Evolutionary conservation across 92 coral and sea anemone species (phyloP).

Genomic region (Virgularia gustaviana): DNA sequence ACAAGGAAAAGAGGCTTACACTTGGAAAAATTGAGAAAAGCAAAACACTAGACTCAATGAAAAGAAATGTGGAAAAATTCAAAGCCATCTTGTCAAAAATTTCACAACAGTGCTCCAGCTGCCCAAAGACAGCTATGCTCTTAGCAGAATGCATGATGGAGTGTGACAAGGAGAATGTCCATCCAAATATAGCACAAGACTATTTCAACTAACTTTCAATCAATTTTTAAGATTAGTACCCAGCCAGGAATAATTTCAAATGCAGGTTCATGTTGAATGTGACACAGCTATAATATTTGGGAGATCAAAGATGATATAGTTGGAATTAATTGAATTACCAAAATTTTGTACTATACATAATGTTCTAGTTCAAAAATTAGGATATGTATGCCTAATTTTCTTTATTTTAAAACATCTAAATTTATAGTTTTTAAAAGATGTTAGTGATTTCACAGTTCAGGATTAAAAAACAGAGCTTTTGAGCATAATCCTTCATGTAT

Average conservation of each 20-base stretch:
- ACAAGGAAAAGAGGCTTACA: constrained; percentile 61
- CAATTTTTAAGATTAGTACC: no score
- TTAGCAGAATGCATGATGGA: constrained; percentile 5
- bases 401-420: no score
- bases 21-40: constrained; percentile 61
- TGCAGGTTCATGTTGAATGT: no score
- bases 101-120: constrained; percentile 20
- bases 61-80: constrained; percentile 58
- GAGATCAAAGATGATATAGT: no score
- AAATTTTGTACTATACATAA: no score
- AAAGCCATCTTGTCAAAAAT: constrained; percentile 47
- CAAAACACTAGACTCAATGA: constrained; percentile 35
- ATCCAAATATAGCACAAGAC: not conserved
- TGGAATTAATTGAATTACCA: constrained; percentile 5
- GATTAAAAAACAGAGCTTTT: constrained; percentile 55
- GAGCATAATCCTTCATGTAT: constrained; percentile 61
- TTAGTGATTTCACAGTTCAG: not conserved
- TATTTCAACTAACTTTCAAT: not conserved
- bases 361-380: no score
- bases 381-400: no score
- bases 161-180: constrained; percentile 46
- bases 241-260: no score
- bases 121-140: constrained; percentile 27
- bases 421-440: not conserved
- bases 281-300: no score